phyloP scores from a whole-genome alignment of 2,888 invertebrate genomes.

The Lampropteryx suffumata region DNA sequence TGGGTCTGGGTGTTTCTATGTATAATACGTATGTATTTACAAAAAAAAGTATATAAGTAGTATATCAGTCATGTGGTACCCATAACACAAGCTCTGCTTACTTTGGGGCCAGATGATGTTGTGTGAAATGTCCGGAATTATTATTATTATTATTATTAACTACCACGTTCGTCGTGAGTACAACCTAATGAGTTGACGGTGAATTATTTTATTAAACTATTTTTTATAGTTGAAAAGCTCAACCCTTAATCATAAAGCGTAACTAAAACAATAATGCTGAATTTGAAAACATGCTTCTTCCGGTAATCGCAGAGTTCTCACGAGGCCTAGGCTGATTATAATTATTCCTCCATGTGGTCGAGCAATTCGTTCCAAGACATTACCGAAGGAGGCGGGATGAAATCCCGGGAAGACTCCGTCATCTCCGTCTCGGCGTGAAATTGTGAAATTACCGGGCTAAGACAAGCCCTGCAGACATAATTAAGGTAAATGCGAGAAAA shows the following conservation, averaged over 20 bases:
- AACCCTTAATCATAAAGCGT: constrained; percentile 16
- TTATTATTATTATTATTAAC: constrained; percentile 39
- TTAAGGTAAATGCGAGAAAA: constrained; percentile 9
- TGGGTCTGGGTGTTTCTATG: too few species aligned
- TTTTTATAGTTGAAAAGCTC: constrained; percentile 7
- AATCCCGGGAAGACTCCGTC: constrained; percentile 65
- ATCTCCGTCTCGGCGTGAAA: constrained; percentile 76
- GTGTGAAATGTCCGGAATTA: too few species aligned
- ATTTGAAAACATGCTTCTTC: constrained; percentile 41
- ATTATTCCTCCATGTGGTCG: constrained; percentile 75
- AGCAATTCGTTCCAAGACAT: constrained; percentile 73
- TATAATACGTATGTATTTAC: too few species aligned
- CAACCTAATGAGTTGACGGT: constrained; percentile 24
- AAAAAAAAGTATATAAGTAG: too few species aligned
- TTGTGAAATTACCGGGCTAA: constrained; percentile 71
- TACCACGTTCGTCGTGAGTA: constrained; percentile 40
- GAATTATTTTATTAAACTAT: constrained; percentile 9
- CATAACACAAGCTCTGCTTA: too few species aligned
- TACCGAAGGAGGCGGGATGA: constrained; percentile 61
- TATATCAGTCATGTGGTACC: too few species aligned
- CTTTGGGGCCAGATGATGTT: too few species aligned
- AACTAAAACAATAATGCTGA: constrained; percentile 22
- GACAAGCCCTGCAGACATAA: constrained; percentile 42
- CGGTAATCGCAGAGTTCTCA: constrained; percentile 59
- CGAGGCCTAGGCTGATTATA: constrained; percentile 63